Conservation (phyloP, 2,113 vertebrate species). For the Nasalis larvatus region DNA sequence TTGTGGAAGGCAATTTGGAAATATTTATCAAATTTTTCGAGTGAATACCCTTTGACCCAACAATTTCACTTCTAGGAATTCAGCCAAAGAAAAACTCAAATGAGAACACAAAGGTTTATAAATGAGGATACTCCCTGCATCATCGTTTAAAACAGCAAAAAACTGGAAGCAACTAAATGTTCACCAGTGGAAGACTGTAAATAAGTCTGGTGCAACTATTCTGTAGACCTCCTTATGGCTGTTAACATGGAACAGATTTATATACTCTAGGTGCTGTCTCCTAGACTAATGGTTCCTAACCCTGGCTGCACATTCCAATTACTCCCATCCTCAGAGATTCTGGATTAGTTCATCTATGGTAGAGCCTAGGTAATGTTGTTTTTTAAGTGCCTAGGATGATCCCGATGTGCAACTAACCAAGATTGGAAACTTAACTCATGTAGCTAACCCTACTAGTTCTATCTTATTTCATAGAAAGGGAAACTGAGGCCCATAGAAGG, state of each 20-base stretch:
- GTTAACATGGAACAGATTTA: rapidly evolving
- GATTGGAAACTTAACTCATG: not conserved
- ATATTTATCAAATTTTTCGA: not conserved
- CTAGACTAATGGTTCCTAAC: not conserved
- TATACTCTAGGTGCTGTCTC: rapidly evolving
- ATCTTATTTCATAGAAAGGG: not conserved
- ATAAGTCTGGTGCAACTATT: no score
- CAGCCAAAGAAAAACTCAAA: not conserved
- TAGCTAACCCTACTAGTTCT: not conserved
- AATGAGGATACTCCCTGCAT: not conserved
- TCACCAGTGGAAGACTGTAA: not conserved
- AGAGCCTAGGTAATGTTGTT: not conserved
- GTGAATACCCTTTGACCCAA: not conserved
- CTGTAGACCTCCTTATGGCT: not conserved
- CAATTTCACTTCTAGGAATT: not conserved
- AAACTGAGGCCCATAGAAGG: not conserved
- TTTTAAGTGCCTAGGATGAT: not conserved
- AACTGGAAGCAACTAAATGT: not conserved
- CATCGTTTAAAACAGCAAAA: not conserved
- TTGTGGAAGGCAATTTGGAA: not conserved
- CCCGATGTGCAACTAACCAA: not conserved
- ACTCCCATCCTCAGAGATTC: not conserved
- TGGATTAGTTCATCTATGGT: not conserved
- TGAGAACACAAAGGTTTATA: not conserved
- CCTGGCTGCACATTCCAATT: not conserved